Conservation (phyloP, 2,113 vertebrate species). For the Crotalus viridis region DNA sequence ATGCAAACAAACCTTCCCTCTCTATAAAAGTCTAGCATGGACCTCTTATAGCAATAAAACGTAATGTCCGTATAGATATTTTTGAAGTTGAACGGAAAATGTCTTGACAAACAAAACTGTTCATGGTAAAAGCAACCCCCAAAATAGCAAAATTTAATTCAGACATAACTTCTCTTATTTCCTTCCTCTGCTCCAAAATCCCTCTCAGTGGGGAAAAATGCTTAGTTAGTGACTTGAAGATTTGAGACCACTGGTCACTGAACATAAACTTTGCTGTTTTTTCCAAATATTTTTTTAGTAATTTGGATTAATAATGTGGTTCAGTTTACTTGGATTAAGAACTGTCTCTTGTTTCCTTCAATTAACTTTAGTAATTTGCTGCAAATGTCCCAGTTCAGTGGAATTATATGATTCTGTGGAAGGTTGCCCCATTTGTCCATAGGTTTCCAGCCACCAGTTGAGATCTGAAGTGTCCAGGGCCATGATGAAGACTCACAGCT, state of each 20-base stretch:
- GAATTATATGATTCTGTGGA: background rate
- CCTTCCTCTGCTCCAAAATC: background rate
- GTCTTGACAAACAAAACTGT: background rate
- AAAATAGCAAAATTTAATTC: background rate
- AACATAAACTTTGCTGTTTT: background rate
- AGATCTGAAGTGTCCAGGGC: background rate
- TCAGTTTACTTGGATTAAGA: background rate
- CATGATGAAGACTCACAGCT: background rate
- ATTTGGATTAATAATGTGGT: background rate
- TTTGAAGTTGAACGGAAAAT: background rate
- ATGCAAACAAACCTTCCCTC: background rate
- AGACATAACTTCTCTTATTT: background rate
- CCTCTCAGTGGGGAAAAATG: background rate
- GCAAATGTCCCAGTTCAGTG: background rate
- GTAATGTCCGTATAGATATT: background rate
- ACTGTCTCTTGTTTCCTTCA: background rate
- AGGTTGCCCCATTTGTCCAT: background rate
- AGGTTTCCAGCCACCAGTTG: background rate
- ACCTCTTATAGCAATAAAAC: background rate
- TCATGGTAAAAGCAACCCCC: background rate
- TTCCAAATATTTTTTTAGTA: background rate
- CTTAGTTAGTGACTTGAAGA: background rate
- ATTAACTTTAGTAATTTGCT: background rate
- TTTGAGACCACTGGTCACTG: background rate
- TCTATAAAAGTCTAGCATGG: background rate